A percentile compares a stretch with the other conserved stretches of the same genome.
Conservation (phyloP, 2,888 invertebrate genomes). For the Hypena proboscidalis region DNA sequence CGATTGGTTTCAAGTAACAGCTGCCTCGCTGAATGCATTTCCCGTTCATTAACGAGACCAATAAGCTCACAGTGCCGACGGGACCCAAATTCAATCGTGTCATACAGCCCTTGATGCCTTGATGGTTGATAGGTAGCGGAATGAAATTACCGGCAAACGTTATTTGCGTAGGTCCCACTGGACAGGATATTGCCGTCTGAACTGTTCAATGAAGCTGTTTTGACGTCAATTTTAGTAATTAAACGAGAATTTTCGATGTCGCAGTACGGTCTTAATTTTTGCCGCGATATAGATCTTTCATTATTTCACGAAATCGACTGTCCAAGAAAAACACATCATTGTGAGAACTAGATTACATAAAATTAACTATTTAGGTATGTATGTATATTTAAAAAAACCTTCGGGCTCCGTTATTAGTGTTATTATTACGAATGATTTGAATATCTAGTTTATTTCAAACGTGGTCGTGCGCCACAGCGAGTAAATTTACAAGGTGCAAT, state of each 20-base stretch:
- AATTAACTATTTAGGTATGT: no score
- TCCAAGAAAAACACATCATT: no score
- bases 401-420: no score
- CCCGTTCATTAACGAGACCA: conserved; percentile 55
- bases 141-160: conserved; percentile 52
- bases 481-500: neutral
- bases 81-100: conserved; percentile 51
- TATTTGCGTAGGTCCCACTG: conserved; percentile 49
- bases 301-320: no score
- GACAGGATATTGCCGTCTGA: conserved; percentile 71
- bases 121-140: conserved; percentile 48
- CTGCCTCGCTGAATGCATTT: conserved; percentile 61
- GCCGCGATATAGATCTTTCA: neutral
- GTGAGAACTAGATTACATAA: no score
- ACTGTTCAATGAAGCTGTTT: conserved; percentile 41
- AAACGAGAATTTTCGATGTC: no score
- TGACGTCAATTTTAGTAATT: conserved; percentile 35
- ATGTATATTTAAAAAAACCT: no score
- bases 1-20: conserved; percentile 59
- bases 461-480: no score
- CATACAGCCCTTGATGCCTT: conserved; percentile 31
- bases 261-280: neutral
- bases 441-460: no score
- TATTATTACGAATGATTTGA: no score
- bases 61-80: conserved; percentile 36